Evolutionary conservation across 2,113 vertebrate species (phyloP), one percentile per base, ranked within the genome.

Genomic region (Nothocercus nigrocapillus): DNA sequence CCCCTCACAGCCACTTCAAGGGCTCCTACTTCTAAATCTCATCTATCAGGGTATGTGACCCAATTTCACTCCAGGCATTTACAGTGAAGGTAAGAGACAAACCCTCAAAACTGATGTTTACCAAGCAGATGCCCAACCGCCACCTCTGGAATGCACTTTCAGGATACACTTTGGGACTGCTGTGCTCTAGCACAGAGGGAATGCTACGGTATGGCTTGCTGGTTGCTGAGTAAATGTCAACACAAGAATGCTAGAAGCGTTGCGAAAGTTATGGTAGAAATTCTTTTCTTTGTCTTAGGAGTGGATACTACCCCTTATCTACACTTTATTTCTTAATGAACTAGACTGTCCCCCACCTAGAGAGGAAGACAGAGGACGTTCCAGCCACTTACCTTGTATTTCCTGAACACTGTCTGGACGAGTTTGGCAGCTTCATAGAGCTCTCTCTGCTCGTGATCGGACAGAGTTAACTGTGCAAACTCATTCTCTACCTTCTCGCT

Each of bases 361-460:
- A 11, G 53, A 90, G 24, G 36, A 85, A 76, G 42, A 82, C 51
- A 13, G 3, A 5, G 27, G 18, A 68, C 0, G 0, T 45, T 42
- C 40, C 40, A n/a, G n/a, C 7, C 88, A 97, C 97, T 45, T 98
- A 99, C 99, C 99, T 99, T 99, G 94, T 99, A 99, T 97, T 99
- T 99, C 97, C 99, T 99, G 98, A 99, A 99, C 96, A 99, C 99
- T 42, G 99, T 99, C 98, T 99, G 99, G 97, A 99, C 99, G 53
- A 99, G 98, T 93, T 99, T 98, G 97, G 99, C 99, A 6, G 99
- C 99, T 96, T 99, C 99, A 13, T 99, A 99, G 91, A 99, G 98
- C 93, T 99, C 99, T 97, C 99, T 98, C 98, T 99, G 99, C 94
- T 99, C 99, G 8, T 99, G 99, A 88, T 99, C 99, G 25, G 99